Conservation (phyloP, 2,113 vertebrate genomes). For the Pomatorhinus ruficollis region DNA sequence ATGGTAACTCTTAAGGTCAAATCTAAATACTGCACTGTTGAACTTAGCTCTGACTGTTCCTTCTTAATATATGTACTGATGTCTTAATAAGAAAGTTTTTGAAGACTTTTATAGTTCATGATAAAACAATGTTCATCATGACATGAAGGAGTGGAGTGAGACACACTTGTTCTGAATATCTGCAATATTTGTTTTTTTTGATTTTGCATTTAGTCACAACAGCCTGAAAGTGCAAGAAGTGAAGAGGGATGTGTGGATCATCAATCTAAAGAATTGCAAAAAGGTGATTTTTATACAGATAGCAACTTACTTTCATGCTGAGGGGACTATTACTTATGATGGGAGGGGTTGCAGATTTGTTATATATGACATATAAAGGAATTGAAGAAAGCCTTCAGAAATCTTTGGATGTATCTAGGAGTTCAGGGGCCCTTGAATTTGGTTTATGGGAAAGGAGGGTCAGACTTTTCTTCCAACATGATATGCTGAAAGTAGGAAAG, state of each 20-base stretch:
- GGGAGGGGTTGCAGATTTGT: background rate
- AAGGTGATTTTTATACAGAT: conserved; percentile 41
- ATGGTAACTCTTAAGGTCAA: background rate
- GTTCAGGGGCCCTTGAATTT: background rate
- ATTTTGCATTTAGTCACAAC: background rate
- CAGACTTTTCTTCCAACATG: background rate
- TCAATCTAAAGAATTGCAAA: background rate
- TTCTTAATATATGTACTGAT: background rate
- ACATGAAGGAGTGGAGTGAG: background rate
- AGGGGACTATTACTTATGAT: background rate
- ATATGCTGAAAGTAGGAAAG: background rate
- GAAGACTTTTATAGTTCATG: background rate
- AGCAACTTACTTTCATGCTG: background rate
- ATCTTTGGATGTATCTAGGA: background rate
- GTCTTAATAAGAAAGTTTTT: background rate
- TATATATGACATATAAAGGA: background rate
- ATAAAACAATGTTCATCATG: background rate
- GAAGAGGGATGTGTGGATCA: conserved; percentile 4
- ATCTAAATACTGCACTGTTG: background rate
- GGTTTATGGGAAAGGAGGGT: background rate
- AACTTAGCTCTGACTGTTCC: background rate
- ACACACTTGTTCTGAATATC: background rate
- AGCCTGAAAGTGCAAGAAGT: background rate
- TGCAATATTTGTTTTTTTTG: background rate
- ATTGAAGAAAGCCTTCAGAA: background rate